These are phyloP conservation scores for Suricata suricatta DNA, from an alignment of 2,113 vertebrate species.

Conservation along the genomic window DNA sequence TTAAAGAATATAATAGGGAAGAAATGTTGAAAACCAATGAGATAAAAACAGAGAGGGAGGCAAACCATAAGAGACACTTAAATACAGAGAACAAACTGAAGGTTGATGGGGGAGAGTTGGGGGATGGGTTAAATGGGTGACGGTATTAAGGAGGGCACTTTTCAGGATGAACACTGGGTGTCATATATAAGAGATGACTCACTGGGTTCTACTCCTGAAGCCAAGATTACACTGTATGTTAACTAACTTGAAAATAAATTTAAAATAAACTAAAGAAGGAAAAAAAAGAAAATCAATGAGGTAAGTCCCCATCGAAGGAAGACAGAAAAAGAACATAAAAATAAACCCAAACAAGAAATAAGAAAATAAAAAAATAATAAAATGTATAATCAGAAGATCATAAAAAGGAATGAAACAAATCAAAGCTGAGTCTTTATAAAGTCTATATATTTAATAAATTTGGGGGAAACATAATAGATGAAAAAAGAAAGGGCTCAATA, in stretches of 20 bases:
- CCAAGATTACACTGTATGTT: no score
- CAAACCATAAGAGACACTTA: no score
- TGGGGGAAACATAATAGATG: not conserved
- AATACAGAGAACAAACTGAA: no score
- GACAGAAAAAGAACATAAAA: not conserved
- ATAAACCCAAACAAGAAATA: not conserved
- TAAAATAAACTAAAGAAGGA: no score
- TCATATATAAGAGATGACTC: no score
- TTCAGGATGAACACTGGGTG: no score
- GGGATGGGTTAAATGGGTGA: no score
- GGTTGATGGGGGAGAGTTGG: no score
- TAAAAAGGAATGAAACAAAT: not conserved
- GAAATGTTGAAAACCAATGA: not conserved
- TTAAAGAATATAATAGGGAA: not conserved
- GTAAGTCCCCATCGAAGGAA: not conserved
- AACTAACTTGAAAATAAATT: no score
- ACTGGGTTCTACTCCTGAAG: no score
- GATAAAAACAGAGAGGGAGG: no score
- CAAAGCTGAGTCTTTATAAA: not conserved
- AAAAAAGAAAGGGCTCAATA: not conserved
- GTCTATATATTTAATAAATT: not conserved
- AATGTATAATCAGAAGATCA: not conserved
- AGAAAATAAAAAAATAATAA: not conserved
- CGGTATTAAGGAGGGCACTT: no score
- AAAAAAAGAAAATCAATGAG: not conserved